phyloP scores from a whole-genome alignment of 2,113 vertebrate genomes.

The Megaptera novaeangliae region DNA sequence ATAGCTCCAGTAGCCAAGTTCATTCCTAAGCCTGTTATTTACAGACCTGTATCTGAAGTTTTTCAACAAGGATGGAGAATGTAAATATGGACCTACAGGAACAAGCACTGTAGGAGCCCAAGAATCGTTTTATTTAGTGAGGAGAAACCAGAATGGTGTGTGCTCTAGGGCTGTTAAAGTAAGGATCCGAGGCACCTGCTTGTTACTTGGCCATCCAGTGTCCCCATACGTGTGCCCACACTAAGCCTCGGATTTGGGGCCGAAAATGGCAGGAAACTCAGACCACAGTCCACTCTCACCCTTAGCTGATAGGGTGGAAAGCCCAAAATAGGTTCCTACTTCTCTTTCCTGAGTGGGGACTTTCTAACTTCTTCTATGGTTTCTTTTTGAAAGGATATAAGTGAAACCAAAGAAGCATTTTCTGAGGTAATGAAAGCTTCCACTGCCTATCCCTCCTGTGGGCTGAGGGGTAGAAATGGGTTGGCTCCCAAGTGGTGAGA shows the following conservation, averaged over 20 bases:
- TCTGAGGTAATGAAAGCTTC: background rate
- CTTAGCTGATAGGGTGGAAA: background rate
- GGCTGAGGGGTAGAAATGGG: background rate
- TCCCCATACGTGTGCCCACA: background rate
- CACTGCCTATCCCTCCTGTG: background rate
- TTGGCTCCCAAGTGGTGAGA: background rate
- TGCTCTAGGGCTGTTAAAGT: background rate
- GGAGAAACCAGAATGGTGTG: background rate
- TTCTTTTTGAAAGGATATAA: background rate
- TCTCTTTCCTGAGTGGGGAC: background rate
- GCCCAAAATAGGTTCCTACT: background rate
- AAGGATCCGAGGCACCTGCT: background rate
- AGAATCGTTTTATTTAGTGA: constrained; percentile 34
- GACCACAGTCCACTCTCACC: background rate
- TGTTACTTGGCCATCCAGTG: background rate
- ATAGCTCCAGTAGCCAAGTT: background rate
- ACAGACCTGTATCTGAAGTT: constrained; percentile 44
- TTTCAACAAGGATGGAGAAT: constrained; percentile 34
- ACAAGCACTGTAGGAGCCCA: background rate
- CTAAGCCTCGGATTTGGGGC: background rate
- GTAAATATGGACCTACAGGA: constrained; percentile 40
- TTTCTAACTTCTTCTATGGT: background rate
- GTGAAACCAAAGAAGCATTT: background rate
- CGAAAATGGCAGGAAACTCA: background rate
- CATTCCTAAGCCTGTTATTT: background rate